Base-by-base conservation (phyloP, 2,888 invertebrate genomes). In the Hipparchia semele region DNA sequence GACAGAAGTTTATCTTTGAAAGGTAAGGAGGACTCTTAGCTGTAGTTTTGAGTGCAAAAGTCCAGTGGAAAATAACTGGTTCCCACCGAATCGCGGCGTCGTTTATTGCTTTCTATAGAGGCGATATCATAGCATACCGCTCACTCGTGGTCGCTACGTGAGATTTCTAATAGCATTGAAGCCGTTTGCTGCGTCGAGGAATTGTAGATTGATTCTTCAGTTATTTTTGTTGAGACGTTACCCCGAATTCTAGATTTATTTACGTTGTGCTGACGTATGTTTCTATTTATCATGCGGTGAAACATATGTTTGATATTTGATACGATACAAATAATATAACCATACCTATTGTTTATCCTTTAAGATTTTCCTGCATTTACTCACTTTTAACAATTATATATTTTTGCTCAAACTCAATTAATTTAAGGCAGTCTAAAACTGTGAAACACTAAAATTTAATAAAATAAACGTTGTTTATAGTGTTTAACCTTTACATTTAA, bases 1-100 rank as follows among this genome's bases (percentile, higher is more conserved):
- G 90, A 91, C 94, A 94, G 90, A 94, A 94, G 90, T 88, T 93
- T 93, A 87, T 94, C 94, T 95, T 95, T 89, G 94, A 94, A 94
- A 95, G 96, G 96, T 96, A 91, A 94, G 90, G 80, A 84, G 87
- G 81, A 80, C 84, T 79, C 82, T 84, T 83, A 80, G 81, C 84
- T 82, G 84, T 82, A 80, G 80, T 81, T 79, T 72, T 60, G 80
- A 78, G 79, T 83, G 77, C 79, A 82, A 85, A 84, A 79, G 73
- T 79, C 76, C 74, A 83, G 85, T 91, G 92, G 91, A 92, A 93
- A 91, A 91, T 81, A 87, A 92, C 91, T 87, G 86, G 87, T 88
- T 88, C 85, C 86, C 88, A 87, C 87, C 84, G 86, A 84, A 85
- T 85, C 83, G 81, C 80, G 83, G 85, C 84, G 86, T 87, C 86